Evolutionary conservation across 2,113 vertebrate genomes (phyloP).

Genomic region (Labeo rohita): DNA sequence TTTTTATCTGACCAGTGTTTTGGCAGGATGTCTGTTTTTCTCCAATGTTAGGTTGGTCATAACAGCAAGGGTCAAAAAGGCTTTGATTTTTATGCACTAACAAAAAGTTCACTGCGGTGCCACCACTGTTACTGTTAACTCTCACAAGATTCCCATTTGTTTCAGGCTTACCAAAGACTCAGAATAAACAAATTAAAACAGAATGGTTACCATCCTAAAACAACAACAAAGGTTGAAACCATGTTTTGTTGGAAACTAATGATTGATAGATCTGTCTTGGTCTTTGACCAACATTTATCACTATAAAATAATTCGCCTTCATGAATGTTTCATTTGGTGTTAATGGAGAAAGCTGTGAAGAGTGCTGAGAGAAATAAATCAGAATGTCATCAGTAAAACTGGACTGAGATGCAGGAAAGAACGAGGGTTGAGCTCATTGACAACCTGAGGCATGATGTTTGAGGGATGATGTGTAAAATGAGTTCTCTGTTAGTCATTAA

Average conservation of each 20-base stretch:
- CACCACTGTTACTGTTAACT: not conserved
- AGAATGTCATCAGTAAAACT: not conserved
- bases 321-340: not conserved
- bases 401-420: not conserved
- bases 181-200: not conserved
- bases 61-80: not conserved
- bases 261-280: not conserved
- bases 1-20: not conserved
- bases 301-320: not conserved
- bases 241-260: not conserved
- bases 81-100: not conserved
- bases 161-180: not conserved
- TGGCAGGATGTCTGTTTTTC: not conserved
- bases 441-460: not conserved
- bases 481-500: not conserved
- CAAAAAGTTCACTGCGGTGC: not conserved
- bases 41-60: not conserved
- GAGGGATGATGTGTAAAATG: not conserved
- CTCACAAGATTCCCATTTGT: not conserved
- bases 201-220: not conserved
- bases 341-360: not conserved
- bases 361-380: slow-evolving; percentile 1
- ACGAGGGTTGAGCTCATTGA: not conserved
- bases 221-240: not conserved
- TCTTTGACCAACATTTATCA: not conserved